Evolutionary conservation across 2,888 invertebrate species (phyloP).

Genomic region (Andrena bicolor): DNA sequence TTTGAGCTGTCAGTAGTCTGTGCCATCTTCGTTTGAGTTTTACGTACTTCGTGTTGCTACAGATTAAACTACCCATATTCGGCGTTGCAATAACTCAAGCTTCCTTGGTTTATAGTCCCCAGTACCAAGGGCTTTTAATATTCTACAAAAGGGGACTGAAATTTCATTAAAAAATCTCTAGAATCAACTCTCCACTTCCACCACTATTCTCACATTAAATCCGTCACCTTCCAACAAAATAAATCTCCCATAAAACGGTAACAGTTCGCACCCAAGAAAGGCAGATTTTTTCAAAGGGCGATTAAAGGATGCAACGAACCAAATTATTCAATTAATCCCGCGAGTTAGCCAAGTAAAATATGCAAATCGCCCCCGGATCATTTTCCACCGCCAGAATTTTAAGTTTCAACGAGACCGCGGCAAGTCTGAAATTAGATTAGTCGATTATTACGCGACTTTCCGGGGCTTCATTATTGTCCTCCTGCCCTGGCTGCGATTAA

Average conservation of each 20-base stretch:
- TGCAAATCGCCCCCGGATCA: conserved; percentile 50
- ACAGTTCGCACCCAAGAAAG: not conserved
- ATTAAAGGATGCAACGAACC: conserved; percentile 34
- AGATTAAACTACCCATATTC: not conserved
- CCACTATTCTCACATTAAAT: not conserved
- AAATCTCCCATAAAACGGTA: not conserved
- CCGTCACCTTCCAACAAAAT: not conserved
- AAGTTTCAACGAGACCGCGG: conserved; percentile 39
- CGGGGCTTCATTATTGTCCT: conserved; percentile 17
- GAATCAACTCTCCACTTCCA: no score
- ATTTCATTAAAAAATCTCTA: no score
- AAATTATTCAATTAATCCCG: conserved; percentile 37
- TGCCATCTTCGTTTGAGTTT: not conserved
- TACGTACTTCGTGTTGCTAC: not conserved
- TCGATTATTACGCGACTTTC: conserved; percentile 43
- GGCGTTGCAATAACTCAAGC: not conserved
- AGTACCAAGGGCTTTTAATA: not conserved
- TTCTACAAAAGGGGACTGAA: not conserved
- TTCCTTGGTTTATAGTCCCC: not conserved
- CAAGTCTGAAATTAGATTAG: conserved; percentile 46
- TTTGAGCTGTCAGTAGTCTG: not conserved
- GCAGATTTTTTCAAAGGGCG: conserved; percentile 5
- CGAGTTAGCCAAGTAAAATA: conserved; percentile 44
- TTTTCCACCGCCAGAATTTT: conserved; percentile 43
- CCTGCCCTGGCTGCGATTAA: not conserved